A percentile compares a stretch with the other conserved stretches of the same genome.
Conservation (phyloP, 37 sponge, comb jelly and placozoan genomes). For the Theonella swinhoei region DNA sequence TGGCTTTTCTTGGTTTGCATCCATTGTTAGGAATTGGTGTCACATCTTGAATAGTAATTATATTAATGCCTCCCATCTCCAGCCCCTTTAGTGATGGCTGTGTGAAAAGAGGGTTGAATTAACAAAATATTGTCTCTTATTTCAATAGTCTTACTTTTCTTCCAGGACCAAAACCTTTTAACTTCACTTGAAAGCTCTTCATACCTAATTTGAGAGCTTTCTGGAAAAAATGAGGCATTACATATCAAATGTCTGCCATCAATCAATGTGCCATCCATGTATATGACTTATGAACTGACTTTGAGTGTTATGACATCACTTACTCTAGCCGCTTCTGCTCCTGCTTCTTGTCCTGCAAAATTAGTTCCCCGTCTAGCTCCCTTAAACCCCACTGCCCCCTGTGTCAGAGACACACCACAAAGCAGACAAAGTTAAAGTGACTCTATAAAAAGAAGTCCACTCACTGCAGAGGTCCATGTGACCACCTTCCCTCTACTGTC, state of each 20-base stretch:
- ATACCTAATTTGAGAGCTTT: conserved; percentile 58
- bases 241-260: neutral
- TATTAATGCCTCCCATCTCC: conserved; percentile 61
- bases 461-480: conserved; percentile 82
- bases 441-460: neutral
- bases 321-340: conserved; percentile 66
- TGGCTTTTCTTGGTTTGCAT: conserved; percentile 68
- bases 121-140: neutral
- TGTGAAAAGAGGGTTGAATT: neutral
- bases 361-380: conserved; percentile 77
- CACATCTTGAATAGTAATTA: conserved; percentile 77
- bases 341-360: conserved; percentile 83
- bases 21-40: conserved; percentile 92
- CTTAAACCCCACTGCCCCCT: conserved; percentile 78
- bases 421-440: neutral
- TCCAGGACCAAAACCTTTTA: conserved; percentile 80
- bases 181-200: conserved; percentile 42
- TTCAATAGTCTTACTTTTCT: conserved; percentile 51
- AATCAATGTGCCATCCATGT: neutral
- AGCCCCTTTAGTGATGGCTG: conserved; percentile 82
- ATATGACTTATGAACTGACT: no score
- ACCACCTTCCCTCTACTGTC: conserved; percentile 67
- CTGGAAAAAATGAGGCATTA: neutral
- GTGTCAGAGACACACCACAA: neutral
- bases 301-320: no score